These are phyloP conservation scores for Callorhinus ursinus DNA, from an alignment of 2,113 vertebrate species.

Conservation along the genomic window DNA sequence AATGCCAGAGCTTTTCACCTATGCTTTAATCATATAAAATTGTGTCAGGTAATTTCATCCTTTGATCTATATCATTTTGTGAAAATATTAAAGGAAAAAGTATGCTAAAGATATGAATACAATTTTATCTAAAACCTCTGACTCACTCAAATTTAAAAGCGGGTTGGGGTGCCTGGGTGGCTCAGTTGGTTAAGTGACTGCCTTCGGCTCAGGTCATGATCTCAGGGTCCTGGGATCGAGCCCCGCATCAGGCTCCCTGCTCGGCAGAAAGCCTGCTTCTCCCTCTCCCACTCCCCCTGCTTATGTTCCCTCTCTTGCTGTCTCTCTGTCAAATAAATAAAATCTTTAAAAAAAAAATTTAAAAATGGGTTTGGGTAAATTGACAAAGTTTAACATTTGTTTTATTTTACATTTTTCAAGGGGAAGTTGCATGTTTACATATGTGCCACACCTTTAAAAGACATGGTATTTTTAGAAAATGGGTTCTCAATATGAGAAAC, in stretches of 20 bases:
- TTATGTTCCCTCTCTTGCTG: no score
- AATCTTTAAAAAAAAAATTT: background rate
- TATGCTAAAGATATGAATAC: background rate
- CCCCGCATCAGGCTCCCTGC: no score
- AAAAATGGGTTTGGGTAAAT: background rate
- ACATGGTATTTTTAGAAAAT: background rate
- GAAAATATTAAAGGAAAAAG: slow-evolving; percentile 11
- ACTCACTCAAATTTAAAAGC: background rate
- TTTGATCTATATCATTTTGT: slow-evolving; percentile 49
- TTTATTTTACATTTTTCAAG: background rate
- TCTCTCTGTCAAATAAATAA: no score
- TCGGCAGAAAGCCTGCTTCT: no score
- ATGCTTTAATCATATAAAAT: slow-evolving; percentile 46
- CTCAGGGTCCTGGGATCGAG: no score
- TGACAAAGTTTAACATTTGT: background rate
- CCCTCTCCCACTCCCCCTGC: no score
- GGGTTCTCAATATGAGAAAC: background rate
- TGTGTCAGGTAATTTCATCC: slow-evolving; percentile 32
- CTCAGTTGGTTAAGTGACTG: no score
- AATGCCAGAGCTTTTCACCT: slow-evolving; percentile 57
- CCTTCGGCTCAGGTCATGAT: no score
- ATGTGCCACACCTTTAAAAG: background rate
- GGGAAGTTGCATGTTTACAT: background rate
- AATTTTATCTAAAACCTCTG: background rate
- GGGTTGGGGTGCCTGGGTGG: background rate